These are phyloP conservation scores for Chloroceryle amazona DNA, from an alignment of 2,797 vertebrate species.

Conservation along the genomic window DNA sequence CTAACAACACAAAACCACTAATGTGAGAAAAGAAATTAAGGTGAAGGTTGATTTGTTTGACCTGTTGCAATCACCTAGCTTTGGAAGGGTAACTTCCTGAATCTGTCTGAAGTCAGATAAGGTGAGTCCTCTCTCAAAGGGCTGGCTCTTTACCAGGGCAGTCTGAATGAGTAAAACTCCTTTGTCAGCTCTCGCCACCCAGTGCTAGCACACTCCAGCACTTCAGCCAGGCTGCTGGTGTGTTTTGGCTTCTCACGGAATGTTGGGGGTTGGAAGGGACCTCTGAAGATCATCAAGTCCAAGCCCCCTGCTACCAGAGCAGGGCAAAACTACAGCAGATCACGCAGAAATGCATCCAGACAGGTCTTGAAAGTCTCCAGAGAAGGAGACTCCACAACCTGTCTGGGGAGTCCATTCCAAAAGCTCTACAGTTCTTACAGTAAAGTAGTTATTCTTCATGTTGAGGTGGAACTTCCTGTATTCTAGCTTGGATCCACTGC, in stretches of 20 bases:
- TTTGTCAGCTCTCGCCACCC: neutral
- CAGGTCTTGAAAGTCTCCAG: no score
- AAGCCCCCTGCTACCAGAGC: no score
- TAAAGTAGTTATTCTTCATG: no score
- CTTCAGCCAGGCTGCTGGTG: neutral
- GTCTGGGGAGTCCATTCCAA: no score
- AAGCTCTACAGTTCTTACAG: no score
- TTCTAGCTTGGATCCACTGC: no score
- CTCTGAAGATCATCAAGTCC: no score
- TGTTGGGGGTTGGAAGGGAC: no score
- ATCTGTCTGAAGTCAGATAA: neutral
- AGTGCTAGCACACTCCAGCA: neutral
- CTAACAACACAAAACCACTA: neutral
- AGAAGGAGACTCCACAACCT: no score
- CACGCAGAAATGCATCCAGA: no score
- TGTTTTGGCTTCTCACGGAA: neutral
- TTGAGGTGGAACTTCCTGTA: no score
- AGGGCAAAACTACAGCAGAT: no score
- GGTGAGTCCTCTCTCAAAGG: neutral
- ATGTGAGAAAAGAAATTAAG: neutral
- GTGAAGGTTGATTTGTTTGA: neutral
- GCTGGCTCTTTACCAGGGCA: neutral
- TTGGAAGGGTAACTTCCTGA: neutral
- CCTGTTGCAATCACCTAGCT: accelerated
- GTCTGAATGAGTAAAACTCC: neutral